Conservation (phyloP, 35 echinoderm and acorn worm genomes). For the Ophiothrix spiculata region DNA sequence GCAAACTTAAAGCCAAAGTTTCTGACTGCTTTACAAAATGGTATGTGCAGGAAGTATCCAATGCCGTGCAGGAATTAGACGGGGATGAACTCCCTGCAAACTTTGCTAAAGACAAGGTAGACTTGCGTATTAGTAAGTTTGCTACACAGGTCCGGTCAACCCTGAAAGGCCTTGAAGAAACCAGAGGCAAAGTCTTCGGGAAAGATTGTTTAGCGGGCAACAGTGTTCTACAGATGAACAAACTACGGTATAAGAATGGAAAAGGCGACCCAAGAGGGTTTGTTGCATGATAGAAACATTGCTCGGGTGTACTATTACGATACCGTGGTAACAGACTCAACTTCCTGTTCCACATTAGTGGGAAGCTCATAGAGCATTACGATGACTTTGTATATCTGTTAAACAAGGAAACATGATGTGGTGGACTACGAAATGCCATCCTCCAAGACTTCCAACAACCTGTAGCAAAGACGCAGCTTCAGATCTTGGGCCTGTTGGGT, state of each 20-base stretch:
- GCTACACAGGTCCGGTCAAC: no score
- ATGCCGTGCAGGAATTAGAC: no score
- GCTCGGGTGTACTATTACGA: slow-evolving; percentile 15
- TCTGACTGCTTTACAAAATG: no score
- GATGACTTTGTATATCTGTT: no score
- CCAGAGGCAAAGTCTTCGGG: slow-evolving; percentile 23
- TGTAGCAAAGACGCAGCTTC: not conserved
- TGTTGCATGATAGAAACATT: slow-evolving; percentile 14
- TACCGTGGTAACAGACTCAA: slow-evolving; percentile 40
- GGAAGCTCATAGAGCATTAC: no score
- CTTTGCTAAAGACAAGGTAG: no score
- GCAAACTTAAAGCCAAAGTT: no score
- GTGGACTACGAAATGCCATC: slow-evolving; percentile 7
- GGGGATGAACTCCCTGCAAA: no score
- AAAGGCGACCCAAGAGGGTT: slow-evolving; percentile 50
- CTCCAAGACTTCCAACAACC: not conserved
- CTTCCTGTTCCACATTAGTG: no score
- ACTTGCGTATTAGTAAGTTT: no score
- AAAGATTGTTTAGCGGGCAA: slow-evolving; percentile 36
- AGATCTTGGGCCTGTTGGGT: slow-evolving; percentile 20
- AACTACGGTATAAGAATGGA: slow-evolving; percentile 41
- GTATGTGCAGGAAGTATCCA: no score
- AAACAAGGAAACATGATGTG: not conserved
- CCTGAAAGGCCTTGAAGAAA: not conserved
- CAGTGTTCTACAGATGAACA: slow-evolving; percentile 36